Conservation (phyloP, 2,113 vertebrate genomes). For the Anguilla rostrata region DNA sequence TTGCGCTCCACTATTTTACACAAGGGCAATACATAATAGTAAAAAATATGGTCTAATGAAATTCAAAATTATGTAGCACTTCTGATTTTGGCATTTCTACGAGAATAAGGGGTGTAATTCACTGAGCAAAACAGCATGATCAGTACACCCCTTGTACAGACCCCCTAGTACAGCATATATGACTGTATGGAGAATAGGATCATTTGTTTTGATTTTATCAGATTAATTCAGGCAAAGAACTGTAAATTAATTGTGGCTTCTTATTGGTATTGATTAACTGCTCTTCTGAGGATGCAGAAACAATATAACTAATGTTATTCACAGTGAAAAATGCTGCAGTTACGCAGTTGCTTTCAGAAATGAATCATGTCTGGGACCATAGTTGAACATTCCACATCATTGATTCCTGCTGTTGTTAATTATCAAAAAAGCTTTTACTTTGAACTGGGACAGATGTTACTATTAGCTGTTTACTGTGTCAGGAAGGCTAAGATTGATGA, state of each 20-base stretch:
- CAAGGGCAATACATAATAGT: constrained; percentile 44
- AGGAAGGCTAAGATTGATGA: constrained; percentile 45
- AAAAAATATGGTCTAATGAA: constrained; percentile 30
- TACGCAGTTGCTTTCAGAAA: constrained; percentile 54
- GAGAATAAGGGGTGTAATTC: not conserved
- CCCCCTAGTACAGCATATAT: constrained; percentile 4
- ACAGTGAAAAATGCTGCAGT: constrained; percentile 55
- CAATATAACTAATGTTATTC: constrained; percentile 55
- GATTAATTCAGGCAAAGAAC: constrained; percentile 61
- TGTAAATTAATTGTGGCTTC: constrained; percentile 60
- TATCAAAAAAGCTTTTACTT: constrained; percentile 52
- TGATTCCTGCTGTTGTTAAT: constrained; percentile 59
- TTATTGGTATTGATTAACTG: constrained; percentile 65
- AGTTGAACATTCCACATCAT: constrained; percentile 55
- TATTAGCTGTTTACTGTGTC: constrained; percentile 46
- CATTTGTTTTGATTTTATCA: constrained; percentile 57
- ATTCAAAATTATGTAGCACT: constrained; percentile 47
- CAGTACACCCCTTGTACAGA: not conserved
- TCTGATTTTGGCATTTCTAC: not conserved
- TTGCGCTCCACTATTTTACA: constrained; percentile 52
- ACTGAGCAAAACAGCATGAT: not conserved
- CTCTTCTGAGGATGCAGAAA: constrained; percentile 56
- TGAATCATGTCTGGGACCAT: constrained; percentile 55
- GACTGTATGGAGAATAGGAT: constrained; percentile 24
- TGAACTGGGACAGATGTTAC: constrained; percentile 48